Conservation (phyloP, 2,113 vertebrate genomes). For the Catharus fuscescens region DNA sequence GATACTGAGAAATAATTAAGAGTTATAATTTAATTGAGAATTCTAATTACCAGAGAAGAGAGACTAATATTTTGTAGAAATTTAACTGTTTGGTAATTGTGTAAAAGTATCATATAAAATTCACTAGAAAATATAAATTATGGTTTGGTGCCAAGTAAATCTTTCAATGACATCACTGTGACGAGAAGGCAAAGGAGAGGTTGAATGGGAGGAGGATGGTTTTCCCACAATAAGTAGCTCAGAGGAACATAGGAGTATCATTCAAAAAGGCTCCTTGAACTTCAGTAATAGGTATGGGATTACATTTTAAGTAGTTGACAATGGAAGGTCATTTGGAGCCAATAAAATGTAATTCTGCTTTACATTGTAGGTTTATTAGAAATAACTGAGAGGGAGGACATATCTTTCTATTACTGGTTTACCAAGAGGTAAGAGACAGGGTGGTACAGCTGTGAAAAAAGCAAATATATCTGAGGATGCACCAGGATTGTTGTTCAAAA, state of each 20-base stretch:
- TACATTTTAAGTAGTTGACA: background rate
- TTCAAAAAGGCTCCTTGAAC: slow-evolving; percentile 14
- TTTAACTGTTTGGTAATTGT: background rate
- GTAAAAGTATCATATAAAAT: background rate
- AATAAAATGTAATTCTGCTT: slow-evolving; percentile 20
- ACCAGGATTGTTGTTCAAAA: background rate
- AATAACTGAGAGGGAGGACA: background rate
- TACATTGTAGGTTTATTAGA: background rate
- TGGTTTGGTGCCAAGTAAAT: background rate
- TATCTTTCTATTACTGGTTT: background rate
- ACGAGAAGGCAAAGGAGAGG: background rate
- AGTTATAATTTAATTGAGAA: background rate
- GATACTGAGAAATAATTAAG: background rate
- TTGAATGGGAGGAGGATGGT: background rate
- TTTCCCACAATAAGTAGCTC: background rate
- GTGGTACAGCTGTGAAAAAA: background rate
- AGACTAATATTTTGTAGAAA: background rate
- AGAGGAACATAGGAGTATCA: background rate
- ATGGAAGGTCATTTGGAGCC: slow-evolving; percentile 24
- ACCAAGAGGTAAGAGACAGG: background rate
- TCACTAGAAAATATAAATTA: background rate
- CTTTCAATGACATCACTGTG: background rate
- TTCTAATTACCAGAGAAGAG: background rate
- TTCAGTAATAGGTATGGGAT: slow-evolving; percentile 19
- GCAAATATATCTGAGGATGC: background rate